phyloP scores from a whole-genome alignment of 1,140 invertebrate genomes.

The Ips nitidus region DNA sequence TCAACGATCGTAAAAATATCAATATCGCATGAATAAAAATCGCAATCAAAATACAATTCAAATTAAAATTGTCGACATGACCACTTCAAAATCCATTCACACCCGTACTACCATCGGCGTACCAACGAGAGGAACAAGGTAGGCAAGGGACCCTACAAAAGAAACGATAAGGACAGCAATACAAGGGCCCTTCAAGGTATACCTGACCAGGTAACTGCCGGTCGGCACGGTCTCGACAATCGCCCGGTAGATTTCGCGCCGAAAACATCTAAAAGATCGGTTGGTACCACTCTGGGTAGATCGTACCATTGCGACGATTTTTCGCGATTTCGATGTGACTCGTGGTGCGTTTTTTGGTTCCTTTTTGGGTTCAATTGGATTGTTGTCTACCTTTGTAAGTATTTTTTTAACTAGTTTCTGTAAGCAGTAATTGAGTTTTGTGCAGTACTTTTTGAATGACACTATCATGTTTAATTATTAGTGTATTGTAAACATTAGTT shows the following conservation, averaged over 20 bases:
- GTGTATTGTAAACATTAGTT: too few species aligned
- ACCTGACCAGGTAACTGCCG: conserved; percentile 31
- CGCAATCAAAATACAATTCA: too few species aligned
- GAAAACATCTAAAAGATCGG: conserved; percentile 26
- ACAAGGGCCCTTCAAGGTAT: conserved; percentile 19
- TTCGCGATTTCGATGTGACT: conserved; percentile 15
- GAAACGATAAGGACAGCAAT: conserved; percentile 10
- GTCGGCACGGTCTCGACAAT: conserved; percentile 20
- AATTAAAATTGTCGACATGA: too few species aligned
- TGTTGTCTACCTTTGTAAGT: too few species aligned
- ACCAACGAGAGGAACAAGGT: not conserved
- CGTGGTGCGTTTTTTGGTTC: not conserved
- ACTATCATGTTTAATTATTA: too few species aligned
- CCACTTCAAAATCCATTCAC: too few species aligned
- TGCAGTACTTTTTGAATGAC: too few species aligned
- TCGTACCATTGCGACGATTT: not conserved
- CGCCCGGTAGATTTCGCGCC: conserved; percentile 31
- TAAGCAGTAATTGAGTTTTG: too few species aligned
- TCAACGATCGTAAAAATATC: too few species aligned
- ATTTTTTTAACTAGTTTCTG: too few species aligned
- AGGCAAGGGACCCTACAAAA: conserved; percentile 1
- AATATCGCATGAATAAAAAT: too few species aligned
- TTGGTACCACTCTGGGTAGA: conserved; percentile 13
- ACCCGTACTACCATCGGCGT: too few species aligned
- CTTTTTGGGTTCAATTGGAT: not conserved